Percentiles rank a stretch among this genome's conserved stretches.
phyloP scores from a whole-genome alignment of 2,113 vertebrate species.

The Tringa solitaria region DNA sequence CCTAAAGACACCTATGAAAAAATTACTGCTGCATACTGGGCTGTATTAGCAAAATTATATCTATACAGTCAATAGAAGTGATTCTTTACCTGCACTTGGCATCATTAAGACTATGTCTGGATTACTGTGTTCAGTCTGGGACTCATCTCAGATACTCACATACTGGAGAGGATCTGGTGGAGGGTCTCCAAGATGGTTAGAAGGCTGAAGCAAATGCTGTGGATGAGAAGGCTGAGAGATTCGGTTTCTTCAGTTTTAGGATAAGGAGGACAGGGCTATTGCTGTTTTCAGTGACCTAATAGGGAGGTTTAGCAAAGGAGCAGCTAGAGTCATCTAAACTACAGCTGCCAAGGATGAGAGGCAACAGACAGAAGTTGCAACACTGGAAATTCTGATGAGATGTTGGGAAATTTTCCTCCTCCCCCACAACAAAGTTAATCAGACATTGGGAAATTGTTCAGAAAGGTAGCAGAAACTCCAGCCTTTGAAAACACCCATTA shows the following conservation, averaged over 20 bases:
- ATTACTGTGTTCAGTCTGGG: not conserved
- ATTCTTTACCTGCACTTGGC: not conserved
- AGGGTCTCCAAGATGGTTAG: not conserved
- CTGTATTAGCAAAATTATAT: not conserved
- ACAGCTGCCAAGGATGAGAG: not conserved
- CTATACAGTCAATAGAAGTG: not conserved
- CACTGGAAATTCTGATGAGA: conserved; percentile 18
- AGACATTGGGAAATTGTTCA: not conserved
- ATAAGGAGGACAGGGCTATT: not conserved
- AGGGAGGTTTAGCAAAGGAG: not conserved
- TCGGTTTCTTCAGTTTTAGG: not conserved
- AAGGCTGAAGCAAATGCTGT: not conserved
- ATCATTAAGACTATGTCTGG: not conserved
- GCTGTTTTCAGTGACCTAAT: not conserved
- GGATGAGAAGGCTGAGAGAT: rapidly evolving
- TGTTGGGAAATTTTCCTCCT: not conserved
- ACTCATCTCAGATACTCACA: rapidly evolving
- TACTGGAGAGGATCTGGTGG: not conserved
- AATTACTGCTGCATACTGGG: not conserved
- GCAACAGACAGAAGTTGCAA: not conserved
- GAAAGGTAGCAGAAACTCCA: not conserved
- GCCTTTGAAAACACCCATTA: not conserved
- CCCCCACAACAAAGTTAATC: not conserved
- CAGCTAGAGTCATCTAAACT: not conserved
- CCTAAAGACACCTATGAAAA: not conserved